Evolutionary conservation across 1,140 invertebrate species (phyloP), one percentile per base, ranked within the genome.

Genomic region (Araneus ventricosus): DNA sequence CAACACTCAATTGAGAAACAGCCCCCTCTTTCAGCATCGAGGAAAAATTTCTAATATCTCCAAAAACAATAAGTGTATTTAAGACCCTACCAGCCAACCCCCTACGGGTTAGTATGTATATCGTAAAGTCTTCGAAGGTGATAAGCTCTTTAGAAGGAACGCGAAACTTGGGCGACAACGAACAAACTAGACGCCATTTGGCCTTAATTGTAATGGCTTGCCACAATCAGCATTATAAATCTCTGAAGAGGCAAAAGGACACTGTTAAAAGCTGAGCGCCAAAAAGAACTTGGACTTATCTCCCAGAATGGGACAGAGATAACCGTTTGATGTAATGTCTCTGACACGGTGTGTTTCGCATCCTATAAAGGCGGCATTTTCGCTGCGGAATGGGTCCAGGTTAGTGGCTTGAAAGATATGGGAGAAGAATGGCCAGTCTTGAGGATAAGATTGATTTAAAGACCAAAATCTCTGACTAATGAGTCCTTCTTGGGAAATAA

Each of bases 241-340:
- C 84, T 86, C 41, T 5, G 30, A 8, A 34, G 24, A 37, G 10
- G 45, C 45, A 86, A 37, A 59, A 57, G 20, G 45, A 57, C 57
- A 86, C 57, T 86, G 84, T 61, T 59, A 86, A 86, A 61, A 86
- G 45, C 84, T 34, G 14, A 22, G 52, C 14, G 14, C 67, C 30
- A 75, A 30, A 30, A 75, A 75, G 27, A 34, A 75, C 67, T 52
- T 86, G 41, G 20, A 34, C 84, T 86, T 59, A 59, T 86, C 45
- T 61, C 17, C 27, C n/a, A 27, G 84, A 86, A 86, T 86, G 84
- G 45, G 84, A 24, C 57, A 37, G 30, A 34, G 84, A 86, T 86
- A 86, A 86, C 84, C 57, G 52, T 59, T 86, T 86, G 84, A 86
- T 86, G 84, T 86, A 86, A 86, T 86, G 84, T 57, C 52, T 86